Conservation (phyloP, 1,140 invertebrate species). For the Drosophila takahashii region DNA sequence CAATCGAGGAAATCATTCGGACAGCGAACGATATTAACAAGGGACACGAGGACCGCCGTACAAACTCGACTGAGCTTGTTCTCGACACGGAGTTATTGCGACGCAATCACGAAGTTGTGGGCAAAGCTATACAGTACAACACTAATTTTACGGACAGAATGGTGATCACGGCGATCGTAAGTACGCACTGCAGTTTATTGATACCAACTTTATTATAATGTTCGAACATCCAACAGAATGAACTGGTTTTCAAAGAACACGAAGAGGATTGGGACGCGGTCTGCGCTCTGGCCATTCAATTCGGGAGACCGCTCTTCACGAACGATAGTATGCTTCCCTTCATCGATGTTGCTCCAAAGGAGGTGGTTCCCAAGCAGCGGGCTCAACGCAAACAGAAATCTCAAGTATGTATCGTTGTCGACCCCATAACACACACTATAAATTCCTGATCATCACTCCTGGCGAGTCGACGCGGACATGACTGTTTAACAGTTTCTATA, state of each 20-base stretch:
- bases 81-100: constrained; percentile 62
- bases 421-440: background rate
- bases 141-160: constrained; percentile 56
- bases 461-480: too few species aligned
- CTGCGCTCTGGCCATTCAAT: constrained; percentile 45
- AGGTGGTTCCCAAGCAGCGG: constrained; percentile 49
- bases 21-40: constrained; percentile 52
- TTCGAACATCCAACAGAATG: constrained; percentile 16
- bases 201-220: background rate
- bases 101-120: constrained; percentile 60
- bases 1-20: constrained; percentile 45
- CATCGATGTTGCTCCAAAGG: constrained; percentile 61
- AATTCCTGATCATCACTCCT: too few species aligned
- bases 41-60: constrained; percentile 46
- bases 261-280: constrained; percentile 57
- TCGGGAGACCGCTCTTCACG: constrained; percentile 39
- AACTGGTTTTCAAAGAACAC: constrained; percentile 51
- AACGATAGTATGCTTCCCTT: constrained; percentile 66
- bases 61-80: constrained; percentile 56
- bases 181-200: constrained; percentile 2
- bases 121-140: constrained; percentile 59
- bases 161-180: constrained; percentile 56
- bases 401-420: constrained; percentile 20
- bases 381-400: constrained; percentile 28
- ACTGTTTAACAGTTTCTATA: too few species aligned